Conservation (phyloP, 2,113 vertebrate species). For the Phalacrocorax aristotelis region DNA sequence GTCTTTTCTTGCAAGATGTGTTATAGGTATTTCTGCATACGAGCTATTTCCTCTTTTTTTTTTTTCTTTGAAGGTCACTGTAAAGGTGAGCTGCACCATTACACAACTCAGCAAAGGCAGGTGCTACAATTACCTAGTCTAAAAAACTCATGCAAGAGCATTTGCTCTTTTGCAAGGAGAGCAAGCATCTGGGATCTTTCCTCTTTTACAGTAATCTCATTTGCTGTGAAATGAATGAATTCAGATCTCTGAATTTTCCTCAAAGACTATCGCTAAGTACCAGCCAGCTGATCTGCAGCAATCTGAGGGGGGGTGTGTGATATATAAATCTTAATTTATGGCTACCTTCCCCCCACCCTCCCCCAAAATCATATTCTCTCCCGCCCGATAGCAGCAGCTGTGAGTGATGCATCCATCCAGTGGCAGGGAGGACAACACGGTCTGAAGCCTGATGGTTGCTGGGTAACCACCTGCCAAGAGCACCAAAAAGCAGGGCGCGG, state of each 20-base stretch:
- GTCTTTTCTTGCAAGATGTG: not conserved
- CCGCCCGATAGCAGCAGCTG: not conserved
- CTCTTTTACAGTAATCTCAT: not conserved
- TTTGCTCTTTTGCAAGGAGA: not conserved
- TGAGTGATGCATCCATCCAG: not conserved
- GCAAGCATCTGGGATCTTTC: not conserved
- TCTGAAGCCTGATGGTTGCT: slow-evolving; percentile 12
- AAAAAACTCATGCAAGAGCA: not conserved
- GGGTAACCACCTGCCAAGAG: slow-evolving; percentile 38
- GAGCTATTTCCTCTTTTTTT: slow-evolving; percentile 32
- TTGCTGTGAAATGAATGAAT: slow-evolving; percentile 2
- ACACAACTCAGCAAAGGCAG: slow-evolving; percentile 11
- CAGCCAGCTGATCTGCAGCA: not conserved
- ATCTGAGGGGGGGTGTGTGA: not conserved
- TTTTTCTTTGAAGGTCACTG: not conserved
- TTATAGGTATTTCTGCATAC: slow-evolving; percentile 11
- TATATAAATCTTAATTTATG: not conserved
- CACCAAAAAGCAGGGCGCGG: not conserved
- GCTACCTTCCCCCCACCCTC: not conserved
- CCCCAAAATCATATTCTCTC: not conserved
- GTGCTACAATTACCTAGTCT: slow-evolving; percentile 14
- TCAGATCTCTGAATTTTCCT: not conserved
- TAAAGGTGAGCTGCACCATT: slow-evolving; percentile 14
- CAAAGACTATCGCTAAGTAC: not conserved
- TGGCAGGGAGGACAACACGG: not conserved